phyloP scores from a whole-genome alignment of 2,113 vertebrate species.

The Genyomyrus donnyi region DNA sequence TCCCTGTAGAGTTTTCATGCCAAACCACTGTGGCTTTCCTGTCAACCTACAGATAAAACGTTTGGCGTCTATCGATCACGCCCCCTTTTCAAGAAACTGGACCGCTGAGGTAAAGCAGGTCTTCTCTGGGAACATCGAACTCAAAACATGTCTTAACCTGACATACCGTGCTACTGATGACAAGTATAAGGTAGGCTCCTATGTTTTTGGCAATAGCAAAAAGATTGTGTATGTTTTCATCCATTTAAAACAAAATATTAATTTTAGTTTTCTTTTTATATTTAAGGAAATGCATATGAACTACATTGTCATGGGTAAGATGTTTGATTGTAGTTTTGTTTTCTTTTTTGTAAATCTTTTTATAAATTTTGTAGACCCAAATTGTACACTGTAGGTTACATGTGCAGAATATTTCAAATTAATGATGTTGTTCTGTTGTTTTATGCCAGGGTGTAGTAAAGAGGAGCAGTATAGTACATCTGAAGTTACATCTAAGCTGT shows the following conservation, averaged over 20 bases:
- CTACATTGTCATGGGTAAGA: too few relatives aligned
- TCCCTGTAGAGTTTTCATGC: neutral
- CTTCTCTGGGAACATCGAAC: neutral
- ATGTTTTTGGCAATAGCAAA: neutral
- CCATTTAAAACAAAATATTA: neutral
- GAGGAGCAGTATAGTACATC: too few relatives aligned
- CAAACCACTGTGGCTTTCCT: neutral
- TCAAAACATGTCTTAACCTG: neutral
- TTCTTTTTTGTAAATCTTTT: too few relatives aligned
- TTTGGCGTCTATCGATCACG: neutral
- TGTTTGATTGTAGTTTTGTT: neutral
- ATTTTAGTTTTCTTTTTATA: neutral
- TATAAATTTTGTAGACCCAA: neutral
- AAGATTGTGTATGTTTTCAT: neutral
- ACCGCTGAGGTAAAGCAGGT: neutral
- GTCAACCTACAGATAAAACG: neutral
- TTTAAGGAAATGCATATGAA: neutral
- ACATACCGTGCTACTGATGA: neutral
- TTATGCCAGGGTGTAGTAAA: neutral
- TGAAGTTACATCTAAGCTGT: too few relatives aligned
- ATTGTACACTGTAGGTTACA: neutral
- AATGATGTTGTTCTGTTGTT: neutral
- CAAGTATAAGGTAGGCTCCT: neutral
- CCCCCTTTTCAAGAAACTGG: neutral
- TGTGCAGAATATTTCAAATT: neutral